Evolutionary conservation across 2,888 invertebrate genomes (phyloP).

Genomic region (Lathronympha strigana): DNA sequence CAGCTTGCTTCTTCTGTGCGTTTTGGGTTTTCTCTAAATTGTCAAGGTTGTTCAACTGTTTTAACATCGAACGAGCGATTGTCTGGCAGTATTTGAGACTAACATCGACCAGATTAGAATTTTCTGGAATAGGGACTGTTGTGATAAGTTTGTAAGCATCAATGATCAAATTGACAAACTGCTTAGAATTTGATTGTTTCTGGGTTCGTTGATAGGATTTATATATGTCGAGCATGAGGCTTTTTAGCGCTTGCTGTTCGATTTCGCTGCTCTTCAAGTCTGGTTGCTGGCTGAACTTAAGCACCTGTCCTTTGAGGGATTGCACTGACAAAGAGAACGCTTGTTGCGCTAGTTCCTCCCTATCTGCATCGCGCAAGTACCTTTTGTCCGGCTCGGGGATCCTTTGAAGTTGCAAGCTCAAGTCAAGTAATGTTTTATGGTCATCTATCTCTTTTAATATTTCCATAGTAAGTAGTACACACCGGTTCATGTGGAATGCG

Average conservation of each 20-base stretch:
- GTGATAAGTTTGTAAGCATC: slow-evolving; percentile 89
- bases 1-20: slow-evolving; percentile 67
- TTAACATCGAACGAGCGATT: slow-evolving; percentile 80
- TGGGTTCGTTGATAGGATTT: slow-evolving; percentile 88
- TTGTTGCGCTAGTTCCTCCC: slow-evolving; percentile 91
- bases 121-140: slow-evolving; percentile 85
- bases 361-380: slow-evolving; percentile 93
- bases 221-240: slow-evolving; percentile 84
- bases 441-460: slow-evolving; percentile 92
- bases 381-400: slow-evolving; percentile 95
- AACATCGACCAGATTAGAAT: slow-evolving; percentile 85
- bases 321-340: slow-evolving; percentile 90
- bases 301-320: slow-evolving; percentile 86
- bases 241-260: slow-evolving; percentile 78
- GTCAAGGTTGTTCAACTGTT: slow-evolving; percentile 78
- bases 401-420: slow-evolving; percentile 90
- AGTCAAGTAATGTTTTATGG: slow-evolving; percentile 90
- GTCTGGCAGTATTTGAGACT: slow-evolving; percentile 89
- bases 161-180: slow-evolving; percentile 86
- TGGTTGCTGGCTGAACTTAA: slow-evolving; percentile 77
- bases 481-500: slow-evolving; percentile 95
- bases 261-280: slow-evolving; percentile 75
- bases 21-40: slow-evolving; percentile 69
- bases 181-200: slow-evolving; percentile 84
- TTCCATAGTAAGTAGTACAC: slow-evolving; percentile 91